phyloP scores from a whole-genome alignment of 1,140 invertebrate genomes.

The Uloborus diversus region DNA sequence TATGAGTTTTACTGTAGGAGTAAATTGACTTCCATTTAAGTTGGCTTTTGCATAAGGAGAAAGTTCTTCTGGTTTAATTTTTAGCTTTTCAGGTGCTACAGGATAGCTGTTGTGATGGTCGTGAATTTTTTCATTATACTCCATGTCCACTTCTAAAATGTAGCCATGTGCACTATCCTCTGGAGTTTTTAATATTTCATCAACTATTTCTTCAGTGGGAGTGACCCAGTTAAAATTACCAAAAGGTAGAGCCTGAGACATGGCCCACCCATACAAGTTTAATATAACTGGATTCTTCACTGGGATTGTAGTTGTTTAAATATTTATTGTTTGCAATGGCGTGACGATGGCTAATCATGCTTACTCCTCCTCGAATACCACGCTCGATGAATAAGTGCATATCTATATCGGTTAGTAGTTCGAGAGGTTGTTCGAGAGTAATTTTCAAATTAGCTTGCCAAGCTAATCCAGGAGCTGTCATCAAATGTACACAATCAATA shows the following conservation, averaged over 20 bases:
- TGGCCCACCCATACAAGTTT: neutral
- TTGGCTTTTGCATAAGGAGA: neutral
- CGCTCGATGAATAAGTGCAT: neutral
- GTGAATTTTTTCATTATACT: neutral
- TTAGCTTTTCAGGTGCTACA: neutral
- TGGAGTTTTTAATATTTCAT: no score
- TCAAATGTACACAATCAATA: neutral
- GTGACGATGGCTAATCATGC: neutral
- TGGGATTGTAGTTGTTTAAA: neutral
- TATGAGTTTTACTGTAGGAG: slow-evolving; percentile 5
- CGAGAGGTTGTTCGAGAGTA: neutral
- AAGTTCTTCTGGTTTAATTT: neutral
- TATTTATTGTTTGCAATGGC: neutral
- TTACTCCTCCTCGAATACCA: neutral
- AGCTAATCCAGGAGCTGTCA: neutral
- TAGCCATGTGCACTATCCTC: no score
- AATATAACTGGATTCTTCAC: neutral
- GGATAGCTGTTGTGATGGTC: neutral
- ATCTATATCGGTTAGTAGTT: neutral
- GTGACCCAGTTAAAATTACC: neutral
- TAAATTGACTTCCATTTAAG: neutral
- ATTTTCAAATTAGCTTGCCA: neutral
- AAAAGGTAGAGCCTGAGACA: neutral
- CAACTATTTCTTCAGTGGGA: no score
- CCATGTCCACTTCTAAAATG: neutral